These are phyloP conservation scores for Lithobates pipiens DNA, from an alignment of 2,797 vertebrate genomes.

Conservation along the genomic window DNA sequence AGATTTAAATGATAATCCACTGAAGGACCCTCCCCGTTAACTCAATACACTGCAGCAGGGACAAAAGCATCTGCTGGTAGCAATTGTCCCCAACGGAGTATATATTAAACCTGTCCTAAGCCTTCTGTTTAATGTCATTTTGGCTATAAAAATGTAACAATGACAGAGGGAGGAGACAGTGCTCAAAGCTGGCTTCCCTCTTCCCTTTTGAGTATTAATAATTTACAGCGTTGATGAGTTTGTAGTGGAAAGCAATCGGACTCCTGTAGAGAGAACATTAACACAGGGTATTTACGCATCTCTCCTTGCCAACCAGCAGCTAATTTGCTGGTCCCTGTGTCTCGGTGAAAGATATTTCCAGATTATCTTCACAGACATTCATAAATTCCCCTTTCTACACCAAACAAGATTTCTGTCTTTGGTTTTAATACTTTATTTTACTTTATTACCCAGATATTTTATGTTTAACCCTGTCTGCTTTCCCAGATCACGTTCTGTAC, in stretches of 20 bases:
- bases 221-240: slow-evolving; percentile 86
- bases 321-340: slow-evolving; percentile 73
- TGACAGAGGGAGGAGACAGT: slow-evolving; percentile 69
- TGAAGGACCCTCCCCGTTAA: slow-evolving; percentile 45
- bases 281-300: slow-evolving; percentile 72
- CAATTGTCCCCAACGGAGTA: slow-evolving; percentile 58
- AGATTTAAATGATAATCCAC: slow-evolving; percentile 40
- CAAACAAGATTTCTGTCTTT: not conserved
- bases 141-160: slow-evolving; percentile 56
- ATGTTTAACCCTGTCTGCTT: not conserved
- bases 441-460: not conserved
- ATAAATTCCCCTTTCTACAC: slow-evolving; percentile 34
- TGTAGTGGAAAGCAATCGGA: slow-evolving; percentile 82
- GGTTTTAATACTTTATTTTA: not conserved
- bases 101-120: slow-evolving; percentile 58
- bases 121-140: slow-evolving; percentile 61
- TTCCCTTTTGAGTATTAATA: slow-evolving; percentile 82
- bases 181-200: slow-evolving; percentile 63
- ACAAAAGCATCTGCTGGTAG: slow-evolving; percentile 51
- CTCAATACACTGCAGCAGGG: slow-evolving; percentile 37
- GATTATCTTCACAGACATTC: not conserved
- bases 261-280: slow-evolving; percentile 82
- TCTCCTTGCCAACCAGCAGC: slow-evolving; percentile 77
- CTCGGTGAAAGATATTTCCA: not conserved
- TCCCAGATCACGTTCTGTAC: not conserved